A percentile compares a stretch with the other conserved stretches of the same genome.
Conservation (phyloP, 2,797 vertebrate genomes). For the Nyctalus aviator region DNA sequence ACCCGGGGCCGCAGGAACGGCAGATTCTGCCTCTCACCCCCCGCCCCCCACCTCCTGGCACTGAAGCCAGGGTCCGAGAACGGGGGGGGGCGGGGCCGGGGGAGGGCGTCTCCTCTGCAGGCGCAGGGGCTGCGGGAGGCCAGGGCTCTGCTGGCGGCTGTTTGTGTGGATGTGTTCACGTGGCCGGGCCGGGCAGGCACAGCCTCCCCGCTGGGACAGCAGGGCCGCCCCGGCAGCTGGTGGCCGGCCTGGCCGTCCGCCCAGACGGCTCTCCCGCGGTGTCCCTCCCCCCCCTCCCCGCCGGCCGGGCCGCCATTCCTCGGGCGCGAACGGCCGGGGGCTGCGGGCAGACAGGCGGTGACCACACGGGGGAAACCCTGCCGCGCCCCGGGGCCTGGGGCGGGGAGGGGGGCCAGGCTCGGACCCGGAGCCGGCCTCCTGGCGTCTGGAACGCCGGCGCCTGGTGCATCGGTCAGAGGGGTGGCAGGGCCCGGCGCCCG, state of each 20-base stretch:
- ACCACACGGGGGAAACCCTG: not conserved
- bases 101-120: not conserved
- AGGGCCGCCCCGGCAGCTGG: slow-evolving; percentile 52
- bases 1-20: not conserved
- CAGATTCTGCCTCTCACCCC: not conserved
- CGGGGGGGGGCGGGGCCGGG: not conserved
- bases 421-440: not conserved
- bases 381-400: not conserved
- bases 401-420: not conserved
- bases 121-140: slow-evolving; percentile 53
- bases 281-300: not conserved
- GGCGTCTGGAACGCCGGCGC: not conserved
- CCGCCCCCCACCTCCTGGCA: slow-evolving; percentile 7
- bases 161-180: slow-evolving; percentile 63
- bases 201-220: slow-evolving; percentile 74
- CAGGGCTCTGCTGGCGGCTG: slow-evolving; percentile 50
- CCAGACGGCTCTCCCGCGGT: slow-evolving; percentile 18
- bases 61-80: not conserved
- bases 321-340: slow-evolving; percentile 6
- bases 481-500: too few species aligned
- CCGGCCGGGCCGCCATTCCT: not conserved
- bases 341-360: not conserved
- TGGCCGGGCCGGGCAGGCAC: slow-evolving; percentile 34
- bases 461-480: not conserved
- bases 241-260: slow-evolving; percentile 48